Evolutionary conservation across 92 coral and sea anemone genomes (phyloP).

Genomic region (Desmophyllum pertusum): DNA sequence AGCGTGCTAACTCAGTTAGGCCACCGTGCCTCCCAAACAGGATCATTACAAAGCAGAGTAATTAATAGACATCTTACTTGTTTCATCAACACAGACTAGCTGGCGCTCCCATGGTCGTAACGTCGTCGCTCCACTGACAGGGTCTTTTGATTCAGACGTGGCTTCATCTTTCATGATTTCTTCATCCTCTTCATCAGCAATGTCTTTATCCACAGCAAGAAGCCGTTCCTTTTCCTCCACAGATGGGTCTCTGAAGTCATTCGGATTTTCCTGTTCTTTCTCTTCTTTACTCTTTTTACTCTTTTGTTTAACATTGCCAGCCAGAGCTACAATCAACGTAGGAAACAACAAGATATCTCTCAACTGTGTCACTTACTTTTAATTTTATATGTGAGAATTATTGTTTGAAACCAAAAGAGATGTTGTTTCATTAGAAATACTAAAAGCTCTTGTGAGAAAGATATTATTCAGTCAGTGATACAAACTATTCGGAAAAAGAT

Average conservation of each 20-base stretch:
- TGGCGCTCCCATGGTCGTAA: not conserved
- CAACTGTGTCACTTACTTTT: not conserved
- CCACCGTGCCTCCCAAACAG: too few relatives aligned
- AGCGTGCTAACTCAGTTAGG: too few relatives aligned
- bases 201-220: conserved; percentile 39
- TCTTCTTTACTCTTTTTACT: conserved; percentile 2
- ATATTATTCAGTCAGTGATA: too few relatives aligned
- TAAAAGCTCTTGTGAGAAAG: too few relatives aligned
- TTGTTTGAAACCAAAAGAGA: too few relatives aligned
- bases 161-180: not conserved
- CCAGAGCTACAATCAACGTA: not conserved
- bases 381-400: too few relatives aligned
- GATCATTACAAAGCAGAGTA: not conserved
- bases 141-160: not conserved
- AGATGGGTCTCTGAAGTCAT: conserved; percentile 30
- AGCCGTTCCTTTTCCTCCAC: conserved; percentile 24
- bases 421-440: too few relatives aligned
- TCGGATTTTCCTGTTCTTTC: conserved; percentile 32
- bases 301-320: not conserved
- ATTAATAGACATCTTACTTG: conserved; percentile 13
- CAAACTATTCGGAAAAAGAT: too few relatives aligned
- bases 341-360: not conserved
- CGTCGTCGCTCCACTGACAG: not conserved
- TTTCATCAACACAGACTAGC: conserved; percentile 25
- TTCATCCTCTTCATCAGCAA: conserved; percentile 12